Percentiles rank a stretch among this genome's conserved stretches.
Conservation (phyloP, 2,888 invertebrate species). For the Venusia cambrica region DNA sequence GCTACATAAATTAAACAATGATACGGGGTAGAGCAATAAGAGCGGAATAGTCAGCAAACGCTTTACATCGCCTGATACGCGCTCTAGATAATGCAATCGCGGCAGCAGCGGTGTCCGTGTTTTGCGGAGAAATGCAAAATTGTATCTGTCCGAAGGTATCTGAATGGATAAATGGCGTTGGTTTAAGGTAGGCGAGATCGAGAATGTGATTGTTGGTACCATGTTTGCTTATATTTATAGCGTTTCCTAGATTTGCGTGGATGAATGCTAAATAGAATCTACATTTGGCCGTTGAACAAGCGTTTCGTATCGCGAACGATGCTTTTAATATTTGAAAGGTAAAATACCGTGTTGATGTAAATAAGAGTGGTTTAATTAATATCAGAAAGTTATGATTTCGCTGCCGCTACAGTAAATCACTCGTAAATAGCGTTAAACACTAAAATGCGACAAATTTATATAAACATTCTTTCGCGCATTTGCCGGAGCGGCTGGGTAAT, state of each 20-base stretch:
- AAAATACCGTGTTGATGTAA: slow-evolving; percentile 3
- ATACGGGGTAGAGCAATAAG: slow-evolving; percentile 55
- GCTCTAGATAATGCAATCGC: slow-evolving; percentile 47
- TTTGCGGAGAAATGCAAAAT: slow-evolving; percentile 42
- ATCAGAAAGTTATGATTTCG: slow-evolving; percentile 7
- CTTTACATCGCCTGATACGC: slow-evolving; percentile 49
- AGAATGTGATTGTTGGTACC: slow-evolving; percentile 31
- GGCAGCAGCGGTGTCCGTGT: slow-evolving; percentile 36
- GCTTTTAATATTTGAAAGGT: slow-evolving; percentile 17
- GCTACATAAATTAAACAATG: slow-evolving; percentile 70
- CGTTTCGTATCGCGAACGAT: slow-evolving; percentile 19
- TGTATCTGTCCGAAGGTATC: slow-evolving; percentile 37
- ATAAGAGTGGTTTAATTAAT: slow-evolving; percentile 8
- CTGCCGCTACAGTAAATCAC: slow-evolving; percentile 15
- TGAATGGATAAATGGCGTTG: slow-evolving; percentile 33
- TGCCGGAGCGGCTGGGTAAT: slow-evolving; percentile 10
- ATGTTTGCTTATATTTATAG: slow-evolving; percentile 30
- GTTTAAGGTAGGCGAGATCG: slow-evolving; percentile 35
- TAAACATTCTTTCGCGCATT: slow-evolving; percentile 23
- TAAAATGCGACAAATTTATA: slow-evolving; percentile 12
- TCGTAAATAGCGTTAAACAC: slow-evolving; percentile 21
- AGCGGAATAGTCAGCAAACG: slow-evolving; percentile 39
- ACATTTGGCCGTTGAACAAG: slow-evolving; percentile 23
- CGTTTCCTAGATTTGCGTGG: slow-evolving; percentile 26
- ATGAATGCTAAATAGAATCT: slow-evolving; percentile 25